Base-by-base conservation (phyloP, 2,797 vertebrate genomes). In the Lacerta viridis region DNA sequence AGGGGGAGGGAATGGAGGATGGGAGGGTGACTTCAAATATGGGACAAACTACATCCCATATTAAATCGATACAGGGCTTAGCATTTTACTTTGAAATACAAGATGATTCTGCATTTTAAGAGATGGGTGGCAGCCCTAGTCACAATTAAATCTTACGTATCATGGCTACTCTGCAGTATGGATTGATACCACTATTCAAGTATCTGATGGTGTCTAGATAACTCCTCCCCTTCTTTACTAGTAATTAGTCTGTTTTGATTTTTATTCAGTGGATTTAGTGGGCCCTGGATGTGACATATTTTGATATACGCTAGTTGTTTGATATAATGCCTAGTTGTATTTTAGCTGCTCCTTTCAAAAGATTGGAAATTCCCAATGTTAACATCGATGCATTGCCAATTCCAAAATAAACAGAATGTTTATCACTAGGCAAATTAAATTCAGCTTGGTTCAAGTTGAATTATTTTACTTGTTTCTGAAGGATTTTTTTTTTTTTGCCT, bases 301-400 rank as follows among this genome's bases (percentile, higher is more conserved):
- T 61, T 61, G 59, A 18, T 61, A 61, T 61, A 61, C 23, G 61
- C 61, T 18, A 64, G 13, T 55, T 55, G 50, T 55, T 55, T 55
- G 50, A 55, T 55, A 15, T 55, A 55, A 55, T 55, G 50, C 50
- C 50, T 72, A 74, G 6, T 39, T 59, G 13, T 59, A 8, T 43
- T 29, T 55, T 36, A 33, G 11, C 6, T 50, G 50, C 17, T 10
- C 11, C 33, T 61, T 87, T 27, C 55, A 55, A 88, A 93, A 90
- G 20, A 66, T 7, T 8, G 25, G 2, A 69, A 25, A 69, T 69
- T n/a, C 0, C 0, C 29, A 39, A 13, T 0, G 0, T 18, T 86
- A 85, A 72, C 15, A 29, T 78, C 27, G 29, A 25, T 91, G 69
- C 20, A 59, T 66, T 29, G 36, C 10, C 11, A 50, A 50, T 7